A percentile compares a stretch with the other conserved stretches of the same genome.
phyloP scores from a whole-genome alignment of 1,140 invertebrate species.

The Pogonomyrmex californicus region DNA sequence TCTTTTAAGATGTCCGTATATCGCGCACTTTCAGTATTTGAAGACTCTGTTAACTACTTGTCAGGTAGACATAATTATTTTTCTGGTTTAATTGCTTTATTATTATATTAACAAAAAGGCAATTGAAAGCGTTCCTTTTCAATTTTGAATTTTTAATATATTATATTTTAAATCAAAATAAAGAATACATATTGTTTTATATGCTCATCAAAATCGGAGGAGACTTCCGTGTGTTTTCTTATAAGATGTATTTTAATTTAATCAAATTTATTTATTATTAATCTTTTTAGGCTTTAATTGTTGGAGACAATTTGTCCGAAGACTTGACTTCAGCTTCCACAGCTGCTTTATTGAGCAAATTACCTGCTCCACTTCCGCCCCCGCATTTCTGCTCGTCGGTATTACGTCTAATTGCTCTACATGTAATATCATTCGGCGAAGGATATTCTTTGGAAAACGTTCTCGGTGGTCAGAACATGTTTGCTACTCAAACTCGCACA shows the following conservation, averaged over 20 bases:
- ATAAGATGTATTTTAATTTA: background rate
- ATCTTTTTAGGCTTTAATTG: constrained; percentile 90
- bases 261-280: constrained; percentile 21
- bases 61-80: constrained; percentile 87
- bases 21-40: constrained; percentile 98
- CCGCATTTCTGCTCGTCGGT: constrained; percentile 98
- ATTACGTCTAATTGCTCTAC: constrained; percentile 96
- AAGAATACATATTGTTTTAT: too few relatives aligned
- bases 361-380: constrained; percentile 89
- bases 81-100: too few relatives aligned
- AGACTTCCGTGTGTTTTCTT: too few relatives aligned
- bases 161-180: too few relatives aligned
- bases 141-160: too few relatives aligned
- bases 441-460: constrained; percentile 97
- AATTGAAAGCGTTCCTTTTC: too few relatives aligned
- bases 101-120: too few relatives aligned
- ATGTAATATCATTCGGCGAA: constrained; percentile 93
- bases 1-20: constrained; percentile 96
- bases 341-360: constrained; percentile 93
- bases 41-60: constrained; percentile 95
- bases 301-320: constrained; percentile 91
- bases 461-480: constrained; percentile 95
- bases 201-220: too few relatives aligned
- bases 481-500: constrained; percentile 96
- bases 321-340: constrained; percentile 90